These are phyloP conservation scores for Rhagonycha lutea DNA, from an alignment of 2,888 invertebrate genomes.

Conservation along the genomic window DNA sequence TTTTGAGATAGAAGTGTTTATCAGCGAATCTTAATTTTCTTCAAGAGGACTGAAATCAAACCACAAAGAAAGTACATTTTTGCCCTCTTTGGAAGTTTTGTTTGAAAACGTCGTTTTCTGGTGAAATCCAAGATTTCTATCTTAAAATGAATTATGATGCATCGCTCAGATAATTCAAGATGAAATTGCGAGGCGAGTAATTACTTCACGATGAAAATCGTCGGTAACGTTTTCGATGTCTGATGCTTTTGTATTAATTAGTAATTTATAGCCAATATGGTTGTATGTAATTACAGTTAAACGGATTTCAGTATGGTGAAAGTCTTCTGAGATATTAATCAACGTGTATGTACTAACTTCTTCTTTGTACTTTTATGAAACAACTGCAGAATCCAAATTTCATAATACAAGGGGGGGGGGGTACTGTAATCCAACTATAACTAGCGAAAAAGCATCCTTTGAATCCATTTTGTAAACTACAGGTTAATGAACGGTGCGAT, in stretches of 20 bases:
- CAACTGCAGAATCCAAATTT: background rate
- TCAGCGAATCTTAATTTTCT: background rate
- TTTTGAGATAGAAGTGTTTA: background rate
- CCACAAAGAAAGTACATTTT: background rate
- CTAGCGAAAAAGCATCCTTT: background rate
- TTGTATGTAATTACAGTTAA: background rate
- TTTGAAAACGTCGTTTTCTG: background rate
- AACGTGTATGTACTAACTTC: too few species aligned
- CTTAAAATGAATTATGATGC: background rate
- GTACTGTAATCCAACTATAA: background rate
- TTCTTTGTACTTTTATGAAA: background rate
- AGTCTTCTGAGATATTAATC: background rate
- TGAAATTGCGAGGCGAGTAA: background rate
- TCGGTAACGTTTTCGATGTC: background rate
- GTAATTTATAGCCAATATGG: background rate
- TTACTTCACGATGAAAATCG: background rate
- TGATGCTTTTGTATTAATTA: background rate
- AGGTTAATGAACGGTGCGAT: background rate
- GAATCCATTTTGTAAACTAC: background rate
- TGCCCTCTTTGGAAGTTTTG: background rate
- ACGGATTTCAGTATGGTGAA: background rate
- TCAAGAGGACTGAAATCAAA: background rate
- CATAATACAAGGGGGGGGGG: background rate
- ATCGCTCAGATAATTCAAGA: background rate
- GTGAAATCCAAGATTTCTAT: background rate